Evolutionary conservation across 2,888 invertebrate species (phyloP).

Genomic region (Scaptomyza tumidula): DNA sequence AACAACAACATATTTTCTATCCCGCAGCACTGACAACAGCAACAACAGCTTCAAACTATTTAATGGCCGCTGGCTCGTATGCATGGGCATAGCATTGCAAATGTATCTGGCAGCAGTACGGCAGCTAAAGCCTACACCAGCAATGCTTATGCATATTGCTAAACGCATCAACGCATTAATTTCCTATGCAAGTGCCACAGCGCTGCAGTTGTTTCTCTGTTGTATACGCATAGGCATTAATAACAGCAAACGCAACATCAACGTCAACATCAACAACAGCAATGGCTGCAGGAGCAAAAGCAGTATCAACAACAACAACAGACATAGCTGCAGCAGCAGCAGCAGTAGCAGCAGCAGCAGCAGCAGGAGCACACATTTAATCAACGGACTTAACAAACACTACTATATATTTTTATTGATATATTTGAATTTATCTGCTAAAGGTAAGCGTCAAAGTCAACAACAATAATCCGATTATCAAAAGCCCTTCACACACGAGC

Average conservation of each 20-base stretch:
- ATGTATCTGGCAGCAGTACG: conserved; percentile 52
- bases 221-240: conserved; percentile 10
- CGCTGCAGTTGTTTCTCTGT: conserved; percentile 35
- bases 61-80: conserved; percentile 44
- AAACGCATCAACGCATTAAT: conserved; percentile 53
- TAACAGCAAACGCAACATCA: not conserved
- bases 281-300: conserved; percentile 4
- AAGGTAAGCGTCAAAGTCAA: conserved; percentile 80
- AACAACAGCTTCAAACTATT: conserved; percentile 40
- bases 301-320: conserved; percentile 34
- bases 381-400: conserved; percentile 84
- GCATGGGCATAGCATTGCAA: conserved; percentile 50
- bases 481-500: conserved; percentile 42
- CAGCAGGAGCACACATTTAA: conserved; percentile 69
- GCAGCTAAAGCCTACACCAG: conserved; percentile 28
- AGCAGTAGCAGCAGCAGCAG: conserved; percentile 42
- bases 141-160: conserved; percentile 48
- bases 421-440: conserved; percentile 85
- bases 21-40: conserved; percentile 35
- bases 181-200: conserved; percentile 56
- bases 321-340: conserved; percentile 35
- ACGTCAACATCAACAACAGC: conserved; percentile 36
- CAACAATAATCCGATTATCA: conserved; percentile 39
- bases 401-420: conserved; percentile 85
- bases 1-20: conserved; percentile 36